Evolutionary conservation across 2,888 invertebrate species (phyloP).

Genomic region (Ditylenchus weischeri): DNA sequence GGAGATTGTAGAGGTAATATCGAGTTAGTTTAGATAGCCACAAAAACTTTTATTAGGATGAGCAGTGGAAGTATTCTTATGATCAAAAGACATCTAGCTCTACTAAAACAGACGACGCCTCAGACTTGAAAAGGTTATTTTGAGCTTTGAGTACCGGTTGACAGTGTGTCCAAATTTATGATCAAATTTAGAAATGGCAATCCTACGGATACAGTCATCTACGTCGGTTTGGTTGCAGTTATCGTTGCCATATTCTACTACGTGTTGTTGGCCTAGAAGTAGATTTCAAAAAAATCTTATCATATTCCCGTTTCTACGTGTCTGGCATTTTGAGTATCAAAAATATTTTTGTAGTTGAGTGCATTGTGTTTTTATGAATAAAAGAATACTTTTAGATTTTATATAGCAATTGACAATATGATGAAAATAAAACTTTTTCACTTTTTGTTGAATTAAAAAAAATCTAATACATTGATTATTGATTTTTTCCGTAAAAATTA

Average conservation of each 20-base stretch:
- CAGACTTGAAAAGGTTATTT: not conserved
- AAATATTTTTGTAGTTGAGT: too few species aligned
- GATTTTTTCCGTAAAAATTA: too few species aligned
- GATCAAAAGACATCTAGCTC: slow-evolving; percentile 37
- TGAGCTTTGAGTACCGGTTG: slow-evolving; percentile 7
- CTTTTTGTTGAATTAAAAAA: too few species aligned
- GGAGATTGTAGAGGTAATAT: slow-evolving; percentile 35
- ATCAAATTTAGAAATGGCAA: slow-evolving; percentile 13
- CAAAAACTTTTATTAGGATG: slow-evolving; percentile 36
- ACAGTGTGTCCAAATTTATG: slow-evolving; percentile 1
- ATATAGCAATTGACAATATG: too few species aligned
- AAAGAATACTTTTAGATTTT: too few species aligned
- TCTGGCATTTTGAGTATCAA: not conserved
- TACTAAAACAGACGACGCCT: slow-evolving; percentile 25
- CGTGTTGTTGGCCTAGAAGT: slow-evolving; percentile 34
- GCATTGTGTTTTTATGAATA: too few species aligned
- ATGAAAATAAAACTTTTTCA: too few species aligned
- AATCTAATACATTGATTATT: too few species aligned
- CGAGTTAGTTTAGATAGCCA: slow-evolving; percentile 6
- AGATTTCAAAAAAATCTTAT: not conserved
- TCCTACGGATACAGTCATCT: slow-evolving; percentile 35
- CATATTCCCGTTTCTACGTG: not conserved
- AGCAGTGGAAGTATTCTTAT: slow-evolving; percentile 50
- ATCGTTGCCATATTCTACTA: slow-evolving; percentile 52
- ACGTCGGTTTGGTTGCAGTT: slow-evolving; percentile 43